Base-by-base conservation (phyloP, 2,113 vertebrate species). In the Pipa parva region DNA sequence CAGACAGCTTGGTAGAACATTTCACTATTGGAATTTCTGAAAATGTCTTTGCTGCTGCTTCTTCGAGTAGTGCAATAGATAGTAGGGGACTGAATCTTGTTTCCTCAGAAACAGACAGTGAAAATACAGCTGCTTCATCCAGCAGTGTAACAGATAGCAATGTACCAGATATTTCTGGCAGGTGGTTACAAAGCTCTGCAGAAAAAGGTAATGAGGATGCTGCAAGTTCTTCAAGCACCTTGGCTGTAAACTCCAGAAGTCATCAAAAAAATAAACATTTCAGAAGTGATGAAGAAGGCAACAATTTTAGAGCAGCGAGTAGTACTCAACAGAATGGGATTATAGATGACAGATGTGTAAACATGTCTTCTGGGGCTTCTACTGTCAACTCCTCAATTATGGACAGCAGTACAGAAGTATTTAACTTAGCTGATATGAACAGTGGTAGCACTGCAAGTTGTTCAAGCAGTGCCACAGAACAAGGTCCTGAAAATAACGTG, bases 371-470 rank as follows among this genome's bases (percentile, higher is more conserved):
- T 21, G 66, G 57, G 10, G 61, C 66, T 7, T 12, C 60, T 61
- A 31, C 54, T 2, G 66, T 50, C 24, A 70, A 70, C 15, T 70
- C 66, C 1, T 70, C 66, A 0, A 2, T 46, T n/a, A 63, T 77
- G 48, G 77, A 79, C 51, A 77, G 78, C 56, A 80, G 73, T 28
- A 63, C 75, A 50, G 72, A 78, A 54, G 80, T 75, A 5, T 68
- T 29, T 5, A 9, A n/a, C 36, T 63, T 48, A 1, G 26, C 54
- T 6, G 12, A 42, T 11, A 6, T 68, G 21, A 29, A 68, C 15
- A 18, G 37, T 21, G 45, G 56, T 26, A 46, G 9, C 10, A n/a
- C 56, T 11, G 8, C 46, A 17, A 42, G 49, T 5, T 70, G 66
- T 31, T 61, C 66, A 12, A 70, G 66, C 24, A 70, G 48, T 45